A percentile compares a stretch with the other conserved stretches of the same genome.
Evolutionary conservation across 2,113 vertebrate species (phyloP).

Genomic region (Crotalus horridus): DNA sequence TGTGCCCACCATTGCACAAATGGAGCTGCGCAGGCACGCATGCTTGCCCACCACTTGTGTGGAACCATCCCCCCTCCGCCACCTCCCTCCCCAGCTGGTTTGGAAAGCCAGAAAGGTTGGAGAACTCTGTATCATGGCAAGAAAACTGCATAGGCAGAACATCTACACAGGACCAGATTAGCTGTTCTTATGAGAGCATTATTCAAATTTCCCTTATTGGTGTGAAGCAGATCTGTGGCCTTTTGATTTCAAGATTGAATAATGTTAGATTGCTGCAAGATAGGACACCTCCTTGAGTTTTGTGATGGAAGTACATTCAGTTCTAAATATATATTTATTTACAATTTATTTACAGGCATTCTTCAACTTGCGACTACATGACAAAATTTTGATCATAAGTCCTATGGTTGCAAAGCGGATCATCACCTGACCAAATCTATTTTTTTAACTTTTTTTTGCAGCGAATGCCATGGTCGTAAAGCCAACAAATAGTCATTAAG

Average conservation of each 20-base stretch:
- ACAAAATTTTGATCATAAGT: background rate
- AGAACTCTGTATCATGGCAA: background rate
- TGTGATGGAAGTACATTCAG: background rate
- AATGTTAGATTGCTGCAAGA: background rate
- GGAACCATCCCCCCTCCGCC: too few relatives aligned
- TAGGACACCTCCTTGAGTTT: background rate
- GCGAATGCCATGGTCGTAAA: background rate
- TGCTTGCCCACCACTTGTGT: too few relatives aligned
- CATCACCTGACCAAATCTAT: too few relatives aligned
- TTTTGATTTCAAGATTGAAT: background rate
- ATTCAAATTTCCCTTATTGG: background rate
- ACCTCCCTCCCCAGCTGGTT: accelerated
- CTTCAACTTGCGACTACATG: background rate
- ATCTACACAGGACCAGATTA: background rate
- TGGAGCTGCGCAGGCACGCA: too few relatives aligned
- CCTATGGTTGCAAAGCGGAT: background rate
- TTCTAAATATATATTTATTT: background rate
- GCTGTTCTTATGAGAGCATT: background rate
- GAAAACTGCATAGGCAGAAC: background rate
- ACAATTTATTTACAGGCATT: background rate
- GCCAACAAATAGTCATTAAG: background rate
- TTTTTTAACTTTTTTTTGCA: background rate
- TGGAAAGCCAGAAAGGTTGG: too few relatives aligned
- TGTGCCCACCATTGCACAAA: too few relatives aligned
- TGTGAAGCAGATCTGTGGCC: background rate